These are phyloP conservation scores for Vidua chalybeata DNA, from an alignment of 2,113 vertebrate genomes.

Conservation along the genomic window DNA sequence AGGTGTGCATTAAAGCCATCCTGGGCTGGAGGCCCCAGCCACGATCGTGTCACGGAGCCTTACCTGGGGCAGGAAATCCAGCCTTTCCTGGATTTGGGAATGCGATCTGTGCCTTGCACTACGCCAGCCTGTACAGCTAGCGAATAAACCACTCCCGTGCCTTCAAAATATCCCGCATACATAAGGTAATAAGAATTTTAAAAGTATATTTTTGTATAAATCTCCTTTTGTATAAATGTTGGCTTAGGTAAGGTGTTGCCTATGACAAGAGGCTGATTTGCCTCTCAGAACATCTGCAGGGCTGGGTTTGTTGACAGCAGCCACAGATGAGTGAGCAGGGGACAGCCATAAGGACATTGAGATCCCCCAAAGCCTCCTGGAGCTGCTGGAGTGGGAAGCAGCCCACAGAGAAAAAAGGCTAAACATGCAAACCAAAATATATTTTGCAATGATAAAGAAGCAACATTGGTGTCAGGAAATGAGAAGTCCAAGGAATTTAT, in stretches of 20 bases:
- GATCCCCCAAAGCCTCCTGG: neutral
- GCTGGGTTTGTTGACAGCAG: neutral
- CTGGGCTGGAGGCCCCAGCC: neutral
- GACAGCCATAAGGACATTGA: neutral
- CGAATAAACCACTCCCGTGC: neutral
- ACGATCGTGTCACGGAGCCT: neutral
- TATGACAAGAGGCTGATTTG: neutral
- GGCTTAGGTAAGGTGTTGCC: neutral
- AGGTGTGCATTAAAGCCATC: neutral
- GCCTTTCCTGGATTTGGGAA: neutral
- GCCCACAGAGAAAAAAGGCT: neutral
- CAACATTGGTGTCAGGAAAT: neutral
- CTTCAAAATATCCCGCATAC: neutral
- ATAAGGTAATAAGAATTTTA: neutral
- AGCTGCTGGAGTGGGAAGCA: neutral
- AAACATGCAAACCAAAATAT: neutral
- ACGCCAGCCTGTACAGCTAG: neutral
- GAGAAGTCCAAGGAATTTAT: neutral
- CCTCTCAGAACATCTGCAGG: neutral
- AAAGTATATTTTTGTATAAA: neutral
- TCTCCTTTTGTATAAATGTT: neutral
- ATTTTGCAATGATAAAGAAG: neutral
- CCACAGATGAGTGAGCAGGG: neutral
- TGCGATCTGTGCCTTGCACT: neutral
- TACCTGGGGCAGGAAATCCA: neutral